A percentile compares a stretch with the other conserved stretches of the same genome.
Conservation (phyloP, 2,113 vertebrate genomes). For the Megalops atlanticus region DNA sequence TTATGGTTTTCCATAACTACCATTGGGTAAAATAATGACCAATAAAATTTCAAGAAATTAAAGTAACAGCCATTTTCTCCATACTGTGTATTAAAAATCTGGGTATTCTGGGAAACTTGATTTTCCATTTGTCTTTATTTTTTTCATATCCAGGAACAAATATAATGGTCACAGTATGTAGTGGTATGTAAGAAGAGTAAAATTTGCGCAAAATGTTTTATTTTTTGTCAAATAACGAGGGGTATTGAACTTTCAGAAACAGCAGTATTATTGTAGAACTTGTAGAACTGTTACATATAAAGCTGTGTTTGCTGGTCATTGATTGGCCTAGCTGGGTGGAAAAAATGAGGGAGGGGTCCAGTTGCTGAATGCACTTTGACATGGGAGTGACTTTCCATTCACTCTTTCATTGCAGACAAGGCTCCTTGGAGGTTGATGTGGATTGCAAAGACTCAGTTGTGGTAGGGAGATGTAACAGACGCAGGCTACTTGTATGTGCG, state of each 20-base stretch:
- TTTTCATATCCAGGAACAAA: slow-evolving; percentile 23
- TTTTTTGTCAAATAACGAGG: slow-evolving; percentile 47
- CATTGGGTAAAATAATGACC: no score
- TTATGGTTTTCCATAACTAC: no score
- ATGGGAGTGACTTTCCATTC: slow-evolving; percentile 60
- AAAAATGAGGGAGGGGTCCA: slow-evolving; percentile 55
- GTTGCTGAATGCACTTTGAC: slow-evolving; percentile 68
- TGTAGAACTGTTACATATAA: slow-evolving; percentile 54
- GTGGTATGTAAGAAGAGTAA: slow-evolving; percentile 43
- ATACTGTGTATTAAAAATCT: slow-evolving; percentile 42
- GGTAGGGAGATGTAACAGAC: no score
- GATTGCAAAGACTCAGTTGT: no score
- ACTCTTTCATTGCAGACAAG: not conserved
- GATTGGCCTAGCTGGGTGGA: slow-evolving; percentile 60
- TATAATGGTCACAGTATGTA: slow-evolving; percentile 29
- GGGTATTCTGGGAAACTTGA: slow-evolving; percentile 30
- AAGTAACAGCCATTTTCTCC: slow-evolving; percentile 23
- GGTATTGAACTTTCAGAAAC: slow-evolving; percentile 44
- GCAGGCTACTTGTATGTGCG: no score
- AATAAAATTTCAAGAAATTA: not conserved
- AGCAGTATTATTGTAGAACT: slow-evolving; percentile 63
- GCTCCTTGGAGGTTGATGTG: no score
- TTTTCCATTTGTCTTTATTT: slow-evolving; percentile 41
- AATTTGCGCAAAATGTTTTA: slow-evolving; percentile 48
- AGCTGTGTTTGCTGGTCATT: slow-evolving; percentile 60